These are phyloP conservation scores for Agrochola litura DNA, from an alignment of 2,888 invertebrate genomes.

Conservation along the genomic window DNA sequence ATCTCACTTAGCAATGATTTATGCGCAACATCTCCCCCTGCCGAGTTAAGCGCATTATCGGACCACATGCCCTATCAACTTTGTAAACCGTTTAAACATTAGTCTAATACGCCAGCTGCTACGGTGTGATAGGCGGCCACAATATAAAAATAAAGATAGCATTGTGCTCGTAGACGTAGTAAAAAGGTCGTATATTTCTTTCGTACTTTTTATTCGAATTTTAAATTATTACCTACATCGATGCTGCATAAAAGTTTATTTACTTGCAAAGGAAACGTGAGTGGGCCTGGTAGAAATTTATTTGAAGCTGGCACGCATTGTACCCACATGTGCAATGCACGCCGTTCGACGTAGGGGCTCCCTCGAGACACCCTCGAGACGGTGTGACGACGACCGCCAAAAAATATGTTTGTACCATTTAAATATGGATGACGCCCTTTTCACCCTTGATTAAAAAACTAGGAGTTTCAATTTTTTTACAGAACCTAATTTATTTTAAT, in stretches of 20 bases:
- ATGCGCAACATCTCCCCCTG: conserved; percentile 86
- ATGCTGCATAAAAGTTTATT: conserved; percentile 33
- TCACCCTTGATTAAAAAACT: neutral
- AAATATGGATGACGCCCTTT: conserved; percentile 7
- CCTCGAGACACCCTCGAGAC: conserved; percentile 50
- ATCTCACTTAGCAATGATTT: conserved; percentile 90
- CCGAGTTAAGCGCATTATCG: conserved; percentile 88
- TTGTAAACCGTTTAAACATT: conserved; percentile 81
- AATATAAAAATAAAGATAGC: conserved; percentile 36
- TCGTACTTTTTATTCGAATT: conserved; percentile 39
- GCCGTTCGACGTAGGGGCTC: conserved; percentile 38
- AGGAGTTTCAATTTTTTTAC: neutral
- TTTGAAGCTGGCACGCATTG: conserved; percentile 43
- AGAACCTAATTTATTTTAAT: neutral
- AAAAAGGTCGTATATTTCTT: conserved; percentile 25
- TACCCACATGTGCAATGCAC: conserved; percentile 49
- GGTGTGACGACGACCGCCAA: conserved; percentile 52
- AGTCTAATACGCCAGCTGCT: conserved; percentile 68
- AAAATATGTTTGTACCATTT: conserved; percentile 7
- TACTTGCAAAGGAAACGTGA: conserved; percentile 43
- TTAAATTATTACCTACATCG: conserved; percentile 45
- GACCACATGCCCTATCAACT: conserved; percentile 86
- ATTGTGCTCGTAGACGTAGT: conserved; percentile 38
- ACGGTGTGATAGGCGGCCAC: conserved; percentile 65
- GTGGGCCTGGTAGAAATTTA: conserved; percentile 42